Evolutionary conservation across 2,888 invertebrate species (phyloP).

Genomic region (Camptogramma bilineatum): DNA sequence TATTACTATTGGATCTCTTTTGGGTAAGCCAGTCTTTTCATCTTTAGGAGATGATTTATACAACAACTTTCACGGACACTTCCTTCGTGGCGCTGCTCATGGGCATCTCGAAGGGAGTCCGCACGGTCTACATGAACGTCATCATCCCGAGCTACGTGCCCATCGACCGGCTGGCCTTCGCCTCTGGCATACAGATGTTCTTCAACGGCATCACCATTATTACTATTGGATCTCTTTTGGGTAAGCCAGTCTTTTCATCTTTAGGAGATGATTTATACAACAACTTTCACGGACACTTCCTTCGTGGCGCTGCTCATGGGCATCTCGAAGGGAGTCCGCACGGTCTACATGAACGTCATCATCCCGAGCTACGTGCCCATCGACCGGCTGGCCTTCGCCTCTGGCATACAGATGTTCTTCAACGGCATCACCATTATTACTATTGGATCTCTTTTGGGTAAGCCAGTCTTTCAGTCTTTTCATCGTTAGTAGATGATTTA

Average conservation of each 20-base stretch:
- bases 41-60: no score
- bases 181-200: conserved; percentile 89
- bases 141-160: conserved; percentile 89
- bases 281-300: conserved; percentile 71
- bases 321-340: conserved; percentile 88
- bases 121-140: conserved; percentile 89
- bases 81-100: conserved; percentile 83
- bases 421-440: conserved; percentile 87
- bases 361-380: conserved; percentile 89
- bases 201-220: conserved; percentile 87
- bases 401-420: conserved; percentile 89
- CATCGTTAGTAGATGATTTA: no score
- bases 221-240: conserved; percentile 87
- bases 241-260: no score
- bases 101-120: conserved; percentile 88
- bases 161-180: conserved; percentile 87
- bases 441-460: conserved; percentile 88
- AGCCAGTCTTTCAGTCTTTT: no score
- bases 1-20: conserved; percentile 85
- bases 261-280: no score
- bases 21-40: conserved; percentile 87
- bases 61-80: conserved; percentile 72
- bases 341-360: conserved; percentile 89
- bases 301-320: conserved; percentile 86
- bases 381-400: conserved; percentile 88